Evolutionary conservation across 2,797 vertebrate genomes (phyloP).

Genomic region (Hirundo rustica): DNA sequence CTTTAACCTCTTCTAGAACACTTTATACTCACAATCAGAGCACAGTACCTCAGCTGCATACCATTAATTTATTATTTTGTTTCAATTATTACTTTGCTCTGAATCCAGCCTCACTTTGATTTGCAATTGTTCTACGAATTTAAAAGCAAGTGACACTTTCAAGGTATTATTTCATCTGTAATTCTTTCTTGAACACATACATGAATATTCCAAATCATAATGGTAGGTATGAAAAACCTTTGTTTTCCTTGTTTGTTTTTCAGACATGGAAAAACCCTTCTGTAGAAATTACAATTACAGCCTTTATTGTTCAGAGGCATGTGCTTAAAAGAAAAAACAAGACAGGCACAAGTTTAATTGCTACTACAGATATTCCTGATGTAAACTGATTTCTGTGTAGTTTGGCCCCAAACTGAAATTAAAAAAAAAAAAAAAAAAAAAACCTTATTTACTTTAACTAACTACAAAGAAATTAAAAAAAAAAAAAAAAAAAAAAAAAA

Average conservation of each 20-base stretch:
- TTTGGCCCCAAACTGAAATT: not conserved
- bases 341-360: constrained; percentile 15
- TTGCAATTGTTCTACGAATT: constrained; percentile 2
- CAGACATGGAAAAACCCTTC: not conserved
- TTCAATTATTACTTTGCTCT: constrained; percentile 9
- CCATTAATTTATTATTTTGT: not conserved
- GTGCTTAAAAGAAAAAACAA: constrained; percentile 28
- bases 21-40: not conserved
- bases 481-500: not conserved
- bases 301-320: constrained; percentile 33
- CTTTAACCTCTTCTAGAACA: not conserved
- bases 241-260: constrained; percentile 36
- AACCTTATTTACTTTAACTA: constrained; percentile 14
- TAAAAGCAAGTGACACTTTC: not conserved
- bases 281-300: constrained; percentile 41
- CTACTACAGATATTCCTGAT: constrained; percentile 2
- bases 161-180: constrained; percentile 1
- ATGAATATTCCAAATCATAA: not conserved
- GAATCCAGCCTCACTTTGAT: not conserved
- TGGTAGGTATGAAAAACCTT: constrained; percentile 17
- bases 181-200: not conserved
- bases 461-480: not conserved
- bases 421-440: not conserved
- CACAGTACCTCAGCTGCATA: not conserved
- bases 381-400: not conserved